phyloP scores from a whole-genome alignment of 2,888 invertebrate genomes.

The Erannis defoliaria region DNA sequence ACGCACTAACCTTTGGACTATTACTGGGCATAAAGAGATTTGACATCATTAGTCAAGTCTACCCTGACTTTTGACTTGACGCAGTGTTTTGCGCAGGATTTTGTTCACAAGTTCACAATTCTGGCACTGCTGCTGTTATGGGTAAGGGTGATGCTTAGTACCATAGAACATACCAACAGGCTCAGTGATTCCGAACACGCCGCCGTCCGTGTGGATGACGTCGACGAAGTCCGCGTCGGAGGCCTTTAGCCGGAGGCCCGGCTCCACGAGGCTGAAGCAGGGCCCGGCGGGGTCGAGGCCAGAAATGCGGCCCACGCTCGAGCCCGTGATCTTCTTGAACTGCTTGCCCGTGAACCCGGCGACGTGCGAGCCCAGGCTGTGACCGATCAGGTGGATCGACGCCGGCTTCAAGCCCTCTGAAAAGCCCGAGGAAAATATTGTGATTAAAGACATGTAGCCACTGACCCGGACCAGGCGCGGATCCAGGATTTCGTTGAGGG shows the following conservation, averaged over 20 bases:
- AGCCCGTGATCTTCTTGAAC: constrained; percentile 59
- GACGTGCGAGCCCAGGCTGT: constrained; percentile 78
- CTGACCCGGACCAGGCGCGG: no score
- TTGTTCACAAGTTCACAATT: no score
- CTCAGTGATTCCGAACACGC: constrained; percentile 67
- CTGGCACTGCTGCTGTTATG: no score
- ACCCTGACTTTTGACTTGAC: no score
- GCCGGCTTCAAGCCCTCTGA: constrained; percentile 65
- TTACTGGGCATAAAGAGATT: no score
- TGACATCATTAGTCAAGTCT: no score
- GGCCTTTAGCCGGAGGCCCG: constrained; percentile 53
- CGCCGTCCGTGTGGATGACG: constrained; percentile 70
- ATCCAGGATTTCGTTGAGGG: no score
- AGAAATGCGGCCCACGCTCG: constrained; percentile 64
- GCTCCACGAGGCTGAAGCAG: constrained; percentile 68
- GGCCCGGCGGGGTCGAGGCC: constrained; percentile 79
- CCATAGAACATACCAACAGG: constrained; percentile 61
- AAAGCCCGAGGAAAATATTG: constrained; percentile 3
- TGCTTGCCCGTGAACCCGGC: constrained; percentile 70
- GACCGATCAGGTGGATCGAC: constrained; percentile 71
- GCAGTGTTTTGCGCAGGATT: no score
- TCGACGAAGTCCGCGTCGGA: constrained; percentile 72
- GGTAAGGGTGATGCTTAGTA: no score
- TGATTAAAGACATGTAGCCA: not conserved
- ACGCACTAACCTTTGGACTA: no score